These are phyloP conservation scores for Pygoscelis adeliae DNA, from an alignment of 2,113 vertebrate genomes.

Conservation along the genomic window DNA sequence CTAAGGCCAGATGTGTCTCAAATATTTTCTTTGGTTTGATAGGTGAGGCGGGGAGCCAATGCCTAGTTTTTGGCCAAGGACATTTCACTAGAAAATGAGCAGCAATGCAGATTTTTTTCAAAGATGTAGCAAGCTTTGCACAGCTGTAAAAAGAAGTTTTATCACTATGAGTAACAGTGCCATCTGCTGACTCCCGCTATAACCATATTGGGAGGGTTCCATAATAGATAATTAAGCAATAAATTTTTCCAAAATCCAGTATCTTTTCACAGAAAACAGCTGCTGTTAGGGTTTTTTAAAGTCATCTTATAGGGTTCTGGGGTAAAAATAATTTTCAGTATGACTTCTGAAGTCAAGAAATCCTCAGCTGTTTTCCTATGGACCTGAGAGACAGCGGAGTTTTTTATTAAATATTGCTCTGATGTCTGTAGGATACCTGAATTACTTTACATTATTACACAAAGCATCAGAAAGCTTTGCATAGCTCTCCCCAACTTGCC, in stretches of 20 bases:
- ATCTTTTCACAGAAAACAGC: conserved; percentile 3
- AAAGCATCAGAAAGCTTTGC: neutral
- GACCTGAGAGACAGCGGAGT: neutral
- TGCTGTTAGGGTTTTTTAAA: neutral
- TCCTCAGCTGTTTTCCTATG: neutral
- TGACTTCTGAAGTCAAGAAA: neutral
- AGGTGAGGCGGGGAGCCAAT: neutral
- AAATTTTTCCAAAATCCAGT: conserved; percentile 48
- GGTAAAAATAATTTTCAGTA: neutral
- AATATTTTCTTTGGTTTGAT: neutral
- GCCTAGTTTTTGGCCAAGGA: neutral
- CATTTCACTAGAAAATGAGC: conserved; percentile 14
- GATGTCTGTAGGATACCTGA: neutral
- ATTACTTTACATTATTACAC: neutral
- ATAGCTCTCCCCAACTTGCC: neutral
- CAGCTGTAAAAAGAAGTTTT: conserved; percentile 44
- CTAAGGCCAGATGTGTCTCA: neutral
- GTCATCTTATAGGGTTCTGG: neutral
- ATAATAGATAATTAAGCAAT: conserved; percentile 46
- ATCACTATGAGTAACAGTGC: conserved; percentile 63
- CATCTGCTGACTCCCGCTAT: conserved; percentile 62
- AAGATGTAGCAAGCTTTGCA: neutral
- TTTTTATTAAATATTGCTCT: conserved; percentile 15
- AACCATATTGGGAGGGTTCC: conserved; percentile 34
- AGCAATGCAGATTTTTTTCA: conserved; percentile 4